Evolutionary conservation across 2,888 invertebrate species (phyloP).

Genomic region (Lomographa bimaculata): DNA sequence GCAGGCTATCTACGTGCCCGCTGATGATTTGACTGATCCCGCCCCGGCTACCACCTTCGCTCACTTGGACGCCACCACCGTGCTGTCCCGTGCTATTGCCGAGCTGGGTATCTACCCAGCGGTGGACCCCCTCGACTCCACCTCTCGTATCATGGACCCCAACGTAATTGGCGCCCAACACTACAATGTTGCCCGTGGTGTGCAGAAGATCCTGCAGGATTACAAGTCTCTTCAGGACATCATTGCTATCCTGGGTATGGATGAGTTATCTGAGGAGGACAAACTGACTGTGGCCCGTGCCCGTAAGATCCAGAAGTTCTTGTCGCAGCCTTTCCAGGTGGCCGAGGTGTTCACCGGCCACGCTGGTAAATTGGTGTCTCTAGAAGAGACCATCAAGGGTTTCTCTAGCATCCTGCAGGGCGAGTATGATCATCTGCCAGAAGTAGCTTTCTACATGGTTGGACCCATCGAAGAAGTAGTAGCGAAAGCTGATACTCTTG

Average conservation of each 20-base stretch:
- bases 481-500: conserved; percentile 91
- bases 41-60: conserved; percentile 98
- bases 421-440: conserved; percentile 95
- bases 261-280: conserved; percentile 97
- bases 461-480: conserved; percentile 95
- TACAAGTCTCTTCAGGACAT: conserved; percentile 92
- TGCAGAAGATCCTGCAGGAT: conserved; percentile 96
- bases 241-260: conserved; percentile 95
- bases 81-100: conserved; percentile 95
- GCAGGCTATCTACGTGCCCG: conserved; percentile 97
- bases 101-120: conserved; percentile 97
- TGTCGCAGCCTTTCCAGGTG: conserved; percentile 96
- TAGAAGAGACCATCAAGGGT: conserved; percentile 94
- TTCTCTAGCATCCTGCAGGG: conserved; percentile 93
- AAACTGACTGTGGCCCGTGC: conserved; percentile 97
- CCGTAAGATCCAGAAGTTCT: conserved; percentile 96
- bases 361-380: conserved; percentile 94
- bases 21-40: conserved; percentile 98
- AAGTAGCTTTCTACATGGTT: conserved; percentile 98
- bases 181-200: conserved; percentile 94
- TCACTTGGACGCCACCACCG: conserved; percentile 98
- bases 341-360: conserved; percentile 98
- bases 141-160: conserved; percentile 97
- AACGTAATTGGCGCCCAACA: conserved; percentile 95
- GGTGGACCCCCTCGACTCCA: conserved; percentile 97